Percentiles rank a stretch among this genome's conserved stretches.
These are phyloP conservation scores for Oreohelix idahoensis DNA, from an alignment of 1,140 invertebrate species.

Conservation along the genomic window DNA sequence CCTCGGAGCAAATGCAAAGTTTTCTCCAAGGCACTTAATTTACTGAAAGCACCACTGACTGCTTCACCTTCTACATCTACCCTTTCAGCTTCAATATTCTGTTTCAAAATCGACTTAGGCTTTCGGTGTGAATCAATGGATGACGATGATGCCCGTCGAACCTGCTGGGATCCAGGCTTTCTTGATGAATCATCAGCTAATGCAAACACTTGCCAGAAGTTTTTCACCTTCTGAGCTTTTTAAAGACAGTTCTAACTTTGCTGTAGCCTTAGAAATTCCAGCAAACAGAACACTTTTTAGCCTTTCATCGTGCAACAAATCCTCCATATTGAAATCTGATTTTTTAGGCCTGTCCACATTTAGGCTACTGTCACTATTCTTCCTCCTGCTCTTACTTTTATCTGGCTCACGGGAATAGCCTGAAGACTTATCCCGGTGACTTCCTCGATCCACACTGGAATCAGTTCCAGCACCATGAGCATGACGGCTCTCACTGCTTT, in stretches of 20 bases:
- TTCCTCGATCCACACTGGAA: background rate
- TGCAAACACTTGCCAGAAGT: background rate
- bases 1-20: constrained; percentile 28
- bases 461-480: background rate
- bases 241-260: constrained; percentile 32
- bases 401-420: background rate
- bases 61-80: no score
- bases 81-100: constrained; percentile 6
- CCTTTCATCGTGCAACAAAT: constrained; percentile 26
- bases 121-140: background rate
- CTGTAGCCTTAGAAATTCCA: constrained; percentile 39
- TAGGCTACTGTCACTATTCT: background rate
- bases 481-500: background rate
- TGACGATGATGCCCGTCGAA: background rate
- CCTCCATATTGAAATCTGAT: constrained; percentile 15
- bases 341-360: no score
- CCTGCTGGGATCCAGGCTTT: background rate
- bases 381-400: background rate
- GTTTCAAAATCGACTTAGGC: constrained; percentile 37
- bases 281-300: constrained; percentile 39
- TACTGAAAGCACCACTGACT: background rate
- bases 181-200: background rate
- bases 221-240: background rate
- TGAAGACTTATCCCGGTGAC: background rate
- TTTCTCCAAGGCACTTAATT: constrained; percentile 25